Conservation (phyloP, 2,888 invertebrate species). For the Drosophila nigricruria region DNA sequence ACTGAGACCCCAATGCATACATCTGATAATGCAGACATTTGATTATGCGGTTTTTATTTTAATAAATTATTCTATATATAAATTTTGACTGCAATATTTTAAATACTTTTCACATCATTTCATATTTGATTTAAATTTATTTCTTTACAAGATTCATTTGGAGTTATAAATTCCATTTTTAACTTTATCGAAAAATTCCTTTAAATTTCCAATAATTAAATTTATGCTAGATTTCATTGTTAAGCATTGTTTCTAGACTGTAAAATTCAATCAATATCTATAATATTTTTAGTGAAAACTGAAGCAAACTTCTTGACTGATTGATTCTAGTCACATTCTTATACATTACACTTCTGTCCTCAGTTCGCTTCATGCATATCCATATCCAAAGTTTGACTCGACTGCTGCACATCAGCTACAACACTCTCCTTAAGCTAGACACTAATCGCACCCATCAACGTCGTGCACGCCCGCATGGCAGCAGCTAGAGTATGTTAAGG, state of each 20-base stretch:
- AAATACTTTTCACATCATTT: background rate
- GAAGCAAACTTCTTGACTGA: background rate
- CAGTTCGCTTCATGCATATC: background rate
- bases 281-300: background rate
- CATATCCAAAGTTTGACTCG: background rate
- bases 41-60: slow-evolving; percentile 1
- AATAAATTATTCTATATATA: background rate
- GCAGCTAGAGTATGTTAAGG: slow-evolving; percentile 7
- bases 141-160: background rate
- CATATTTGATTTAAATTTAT: too few species aligned
- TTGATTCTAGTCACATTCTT: background rate
- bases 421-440: background rate
- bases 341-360: background rate
- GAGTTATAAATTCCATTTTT: too few species aligned
- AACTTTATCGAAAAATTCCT: background rate
- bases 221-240: background rate
- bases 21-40: slow-evolving; percentile 19
- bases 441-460: slow-evolving; percentile 45
- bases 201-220: background rate
- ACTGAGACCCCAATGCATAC: slow-evolving; percentile 5
- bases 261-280: background rate
- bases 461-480: slow-evolving; percentile 53
- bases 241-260: background rate
- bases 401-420: slow-evolving; percentile 6
- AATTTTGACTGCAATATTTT: background rate